These are phyloP conservation scores for Yponomeuta sedellus DNA, from an alignment of 2,888 invertebrate species.

Conservation along the genomic window DNA sequence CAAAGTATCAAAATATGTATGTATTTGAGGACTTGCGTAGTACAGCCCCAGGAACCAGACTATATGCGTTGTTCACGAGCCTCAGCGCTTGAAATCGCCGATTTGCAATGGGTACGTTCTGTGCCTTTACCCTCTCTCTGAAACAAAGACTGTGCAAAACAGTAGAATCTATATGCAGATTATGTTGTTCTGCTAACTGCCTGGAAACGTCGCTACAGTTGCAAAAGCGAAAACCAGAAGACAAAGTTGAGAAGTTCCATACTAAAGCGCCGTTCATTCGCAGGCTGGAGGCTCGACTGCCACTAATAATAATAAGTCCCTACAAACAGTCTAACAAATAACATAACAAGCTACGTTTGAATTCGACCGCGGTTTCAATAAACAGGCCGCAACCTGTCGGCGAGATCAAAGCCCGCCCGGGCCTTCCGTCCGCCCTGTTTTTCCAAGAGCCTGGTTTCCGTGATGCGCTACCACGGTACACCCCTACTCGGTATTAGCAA, in stretches of 20 bases:
- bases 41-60: too few species aligned
- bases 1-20: too few species aligned
- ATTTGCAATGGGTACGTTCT: too few species aligned
- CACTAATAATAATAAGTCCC: neutral
- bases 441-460: constrained; percentile 15
- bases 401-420: constrained; percentile 24
- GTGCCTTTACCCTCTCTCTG: too few species aligned
- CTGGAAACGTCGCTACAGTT: too few species aligned
- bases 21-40: too few species aligned
- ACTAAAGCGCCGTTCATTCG: neutral
- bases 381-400: constrained; percentile 20
- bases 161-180: too few species aligned
- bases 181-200: too few species aligned
- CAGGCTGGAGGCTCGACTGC: neutral
- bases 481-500: neutral
- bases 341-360: constrained; percentile 1
- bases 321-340: neutral
- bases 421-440: constrained; percentile 16
- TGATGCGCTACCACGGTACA: constrained; percentile 4
- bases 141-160: too few species aligned
- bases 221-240: neutral
- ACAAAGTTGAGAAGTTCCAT: neutral
- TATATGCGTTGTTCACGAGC: too few species aligned
- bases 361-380: constrained; percentile 17
- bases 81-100: too few species aligned